These are phyloP conservation scores for Lithobates pipiens DNA, from an alignment of 2,797 vertebrate species.

Conservation along the genomic window DNA sequence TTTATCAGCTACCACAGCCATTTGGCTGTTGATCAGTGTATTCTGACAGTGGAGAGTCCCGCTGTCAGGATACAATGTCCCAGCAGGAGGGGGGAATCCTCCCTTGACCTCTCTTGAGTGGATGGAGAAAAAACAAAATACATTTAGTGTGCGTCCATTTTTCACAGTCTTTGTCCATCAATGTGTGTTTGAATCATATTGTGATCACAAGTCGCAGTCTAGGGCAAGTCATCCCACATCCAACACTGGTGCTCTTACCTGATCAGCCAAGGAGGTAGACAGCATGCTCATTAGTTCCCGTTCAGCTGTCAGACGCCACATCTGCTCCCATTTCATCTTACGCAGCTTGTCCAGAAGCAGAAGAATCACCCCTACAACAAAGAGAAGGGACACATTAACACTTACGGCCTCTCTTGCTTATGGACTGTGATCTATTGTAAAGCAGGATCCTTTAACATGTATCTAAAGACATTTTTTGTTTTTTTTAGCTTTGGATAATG, in stretches of 20 bases:
- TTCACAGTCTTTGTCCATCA: too few species aligned
- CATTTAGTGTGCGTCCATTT: too few species aligned
- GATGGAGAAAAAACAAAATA: too few species aligned
- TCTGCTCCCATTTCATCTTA: conserved; percentile 98
- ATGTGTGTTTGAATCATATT: neutral
- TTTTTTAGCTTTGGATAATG: too few species aligned
- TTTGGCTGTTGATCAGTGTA: too few species aligned
- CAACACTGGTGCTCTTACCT: conserved; percentile 77
- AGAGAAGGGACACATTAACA: neutral
- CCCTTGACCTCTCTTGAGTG: too few species aligned
- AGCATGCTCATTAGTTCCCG: conserved; percentile 98
- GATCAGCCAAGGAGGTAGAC: conserved; percentile 95
- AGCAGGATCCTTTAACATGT: neutral
- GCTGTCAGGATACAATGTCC: too few species aligned
- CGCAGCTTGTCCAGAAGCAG: conserved; percentile 92
- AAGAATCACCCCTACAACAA: conserved; percentile 89
- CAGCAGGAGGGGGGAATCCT: too few species aligned
- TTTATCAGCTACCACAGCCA: too few species aligned
- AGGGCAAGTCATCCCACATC: neutral
- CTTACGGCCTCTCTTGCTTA: neutral
- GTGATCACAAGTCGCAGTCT: neutral
- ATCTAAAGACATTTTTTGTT: too few species aligned
- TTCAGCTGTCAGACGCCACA: conserved; percentile 97
- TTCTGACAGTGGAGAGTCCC: too few species aligned
- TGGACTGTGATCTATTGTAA: neutral